Conservation (phyloP, 2,888 invertebrate genomes). For the Augochlorella aurata region DNA sequence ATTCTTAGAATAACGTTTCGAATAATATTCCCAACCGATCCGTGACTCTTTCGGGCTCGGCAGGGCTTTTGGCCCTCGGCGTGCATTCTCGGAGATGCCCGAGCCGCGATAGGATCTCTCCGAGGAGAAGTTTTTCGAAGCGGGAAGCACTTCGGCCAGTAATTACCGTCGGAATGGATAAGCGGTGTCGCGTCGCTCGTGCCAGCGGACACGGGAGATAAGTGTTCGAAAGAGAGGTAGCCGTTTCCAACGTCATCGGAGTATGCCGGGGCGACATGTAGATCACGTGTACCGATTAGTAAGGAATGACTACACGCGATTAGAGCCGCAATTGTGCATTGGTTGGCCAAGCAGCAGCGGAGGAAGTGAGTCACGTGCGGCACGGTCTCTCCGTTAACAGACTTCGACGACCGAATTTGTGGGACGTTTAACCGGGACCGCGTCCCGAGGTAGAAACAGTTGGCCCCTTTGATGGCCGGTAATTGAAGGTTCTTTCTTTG, state of each 20-base stretch:
- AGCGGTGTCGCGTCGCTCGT: conserved; percentile 15
- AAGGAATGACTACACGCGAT: conserved; percentile 41
- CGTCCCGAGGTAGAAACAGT: neutral
- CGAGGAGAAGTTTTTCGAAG: neutral
- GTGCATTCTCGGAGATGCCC: neutral
- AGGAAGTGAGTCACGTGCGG: conserved; percentile 63
- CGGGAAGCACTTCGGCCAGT: conserved; percentile 2
- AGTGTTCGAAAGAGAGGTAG: conserved; percentile 23
- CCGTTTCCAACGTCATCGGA: conserved; percentile 41
- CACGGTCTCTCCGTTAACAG: conserved; percentile 47
- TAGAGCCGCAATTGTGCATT: conserved; percentile 54
- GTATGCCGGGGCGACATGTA: conserved; percentile 33
- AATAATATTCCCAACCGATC: too few relatives aligned
- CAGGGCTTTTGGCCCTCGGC: neutral
- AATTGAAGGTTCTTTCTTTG: neutral
- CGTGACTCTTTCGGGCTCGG: too few relatives aligned
- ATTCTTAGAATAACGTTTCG: too few relatives aligned
- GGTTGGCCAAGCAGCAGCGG: conserved; percentile 41
- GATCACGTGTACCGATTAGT: conserved; percentile 54
- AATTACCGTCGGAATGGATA: conserved; percentile 32
- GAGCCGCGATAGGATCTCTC: neutral
- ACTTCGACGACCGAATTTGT: conserved; percentile 26
- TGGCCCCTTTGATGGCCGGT: neutral
- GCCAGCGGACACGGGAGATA: conserved; percentile 32
- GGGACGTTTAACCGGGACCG: neutral